Evolutionary conservation across 2,797 vertebrate species (phyloP).

Genomic region (Lepus townsendii): DNA sequence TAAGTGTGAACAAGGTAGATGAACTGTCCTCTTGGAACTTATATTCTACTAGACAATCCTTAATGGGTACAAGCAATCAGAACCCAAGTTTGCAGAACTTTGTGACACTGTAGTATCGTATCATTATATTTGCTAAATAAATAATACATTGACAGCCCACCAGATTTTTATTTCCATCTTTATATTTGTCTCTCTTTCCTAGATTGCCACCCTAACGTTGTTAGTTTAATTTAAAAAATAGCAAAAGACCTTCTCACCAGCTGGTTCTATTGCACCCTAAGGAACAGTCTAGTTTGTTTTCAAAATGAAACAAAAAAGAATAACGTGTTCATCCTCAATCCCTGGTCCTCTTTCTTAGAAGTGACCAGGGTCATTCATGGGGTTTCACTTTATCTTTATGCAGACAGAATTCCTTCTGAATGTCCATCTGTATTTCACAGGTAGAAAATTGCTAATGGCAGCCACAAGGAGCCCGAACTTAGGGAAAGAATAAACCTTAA

Average conservation of each 20-base stretch:
- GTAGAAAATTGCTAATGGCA: conserved; percentile 1
- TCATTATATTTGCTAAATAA: background rate
- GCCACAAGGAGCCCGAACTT: background rate
- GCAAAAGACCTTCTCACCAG: background rate
- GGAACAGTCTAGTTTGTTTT: background rate
- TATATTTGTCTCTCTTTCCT: background rate
- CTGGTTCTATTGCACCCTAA: background rate
- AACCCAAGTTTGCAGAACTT: background rate
- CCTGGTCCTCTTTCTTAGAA: background rate
- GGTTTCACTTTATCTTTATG: conserved; percentile 12
- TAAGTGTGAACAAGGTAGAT: background rate
- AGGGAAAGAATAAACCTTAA: background rate
- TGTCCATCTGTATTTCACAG: background rate
- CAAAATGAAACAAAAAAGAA: background rate
- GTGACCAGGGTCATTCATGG: background rate
- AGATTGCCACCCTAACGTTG: background rate
- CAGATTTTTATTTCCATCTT: background rate
- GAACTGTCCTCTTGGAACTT: background rate
- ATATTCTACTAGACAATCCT: background rate
- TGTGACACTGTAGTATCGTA: background rate
- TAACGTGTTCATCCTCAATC: background rate
- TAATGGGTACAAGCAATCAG: background rate
- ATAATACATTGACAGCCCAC: background rate
- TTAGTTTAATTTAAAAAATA: background rate
- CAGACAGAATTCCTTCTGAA: background rate